Percentiles rank a stretch among this genome's conserved stretches.
Conservation (phyloP, 1,140 invertebrate genomes). For the Pemphigus obesinymphae region DNA sequence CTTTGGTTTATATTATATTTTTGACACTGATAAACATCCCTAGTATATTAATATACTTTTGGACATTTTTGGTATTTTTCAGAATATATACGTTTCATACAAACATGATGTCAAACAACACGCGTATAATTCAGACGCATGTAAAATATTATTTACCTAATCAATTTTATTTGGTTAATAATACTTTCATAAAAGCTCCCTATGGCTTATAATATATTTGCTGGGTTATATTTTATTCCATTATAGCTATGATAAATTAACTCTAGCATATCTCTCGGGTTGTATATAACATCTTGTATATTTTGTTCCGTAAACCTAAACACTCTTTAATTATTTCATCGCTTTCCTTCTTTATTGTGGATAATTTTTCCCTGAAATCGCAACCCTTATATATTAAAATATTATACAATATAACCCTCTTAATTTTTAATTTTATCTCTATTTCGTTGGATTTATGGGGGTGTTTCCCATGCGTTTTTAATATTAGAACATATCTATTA, state of each 20-base stretch:
- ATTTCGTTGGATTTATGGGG: background rate
- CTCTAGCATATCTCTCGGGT: background rate
- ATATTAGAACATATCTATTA: background rate
- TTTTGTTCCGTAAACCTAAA: background rate
- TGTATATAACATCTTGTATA: background rate
- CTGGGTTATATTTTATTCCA: background rate
- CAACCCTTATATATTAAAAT: background rate
- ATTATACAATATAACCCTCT: background rate
- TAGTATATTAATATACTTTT: too few relatives aligned
- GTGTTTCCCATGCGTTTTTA: background rate
- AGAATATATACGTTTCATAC: background rate
- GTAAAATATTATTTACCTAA: background rate
- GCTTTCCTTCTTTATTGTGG: background rate
- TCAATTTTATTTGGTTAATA: background rate
- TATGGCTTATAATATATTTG: too few relatives aligned
- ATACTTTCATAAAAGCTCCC: background rate
- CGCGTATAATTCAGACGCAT: background rate
- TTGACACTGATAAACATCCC: background rate
- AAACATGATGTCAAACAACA: background rate
- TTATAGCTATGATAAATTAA: background rate
- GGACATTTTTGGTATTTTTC: background rate
- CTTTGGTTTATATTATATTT: background rate
- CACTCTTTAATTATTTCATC: background rate
- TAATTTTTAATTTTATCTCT: background rate
- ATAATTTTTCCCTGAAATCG: background rate